Percentiles rank a stretch among this genome's conserved stretches.
Evolutionary conservation across 2,797 vertebrate genomes (phyloP).

Genomic region (Erpetoichthys calabaricus): DNA sequence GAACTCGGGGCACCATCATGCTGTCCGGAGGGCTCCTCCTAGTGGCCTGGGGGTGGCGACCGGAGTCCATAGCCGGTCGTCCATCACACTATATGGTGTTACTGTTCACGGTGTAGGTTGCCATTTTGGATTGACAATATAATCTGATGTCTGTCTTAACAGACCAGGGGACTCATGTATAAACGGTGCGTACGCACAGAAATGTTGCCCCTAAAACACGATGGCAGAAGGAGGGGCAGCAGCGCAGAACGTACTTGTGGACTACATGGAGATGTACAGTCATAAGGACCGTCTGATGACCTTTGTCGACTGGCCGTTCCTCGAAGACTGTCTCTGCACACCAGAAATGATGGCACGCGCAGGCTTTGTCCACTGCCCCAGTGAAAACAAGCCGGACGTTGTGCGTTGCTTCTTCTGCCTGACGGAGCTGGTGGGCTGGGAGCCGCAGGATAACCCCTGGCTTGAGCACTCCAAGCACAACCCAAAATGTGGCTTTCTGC

Average conservation of each 20-base stretch:
- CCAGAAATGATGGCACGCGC: slow-evolving; percentile 68
- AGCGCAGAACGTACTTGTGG: neutral
- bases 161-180: too few species aligned
- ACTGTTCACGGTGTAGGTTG: too few species aligned
- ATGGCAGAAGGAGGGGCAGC: too few species aligned
- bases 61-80: too few species aligned
- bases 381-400: slow-evolving; percentile 50
- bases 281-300: slow-evolving; percentile 45
- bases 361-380: slow-evolving; percentile 58
- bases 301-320: slow-evolving; percentile 63
- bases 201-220: too few species aligned
- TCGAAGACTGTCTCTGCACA: slow-evolving; percentile 56
- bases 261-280: slow-evolving; percentile 50
- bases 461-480: slow-evolving; percentile 45
- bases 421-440: slow-evolving; percentile 64
- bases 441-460: slow-evolving; percentile 60
- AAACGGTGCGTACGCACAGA: too few species aligned
- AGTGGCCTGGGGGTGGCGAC: too few species aligned
- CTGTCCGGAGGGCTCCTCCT: too few species aligned
- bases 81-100: too few species aligned
- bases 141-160: too few species aligned
- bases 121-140: too few species aligned
- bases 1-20: too few species aligned
- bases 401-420: slow-evolving; percentile 67
- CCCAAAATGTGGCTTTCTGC: slow-evolving; percentile 50